Evolutionary conservation across 2,113 vertebrate species (phyloP).

Genomic region (Pterocles orientalis): DNA sequence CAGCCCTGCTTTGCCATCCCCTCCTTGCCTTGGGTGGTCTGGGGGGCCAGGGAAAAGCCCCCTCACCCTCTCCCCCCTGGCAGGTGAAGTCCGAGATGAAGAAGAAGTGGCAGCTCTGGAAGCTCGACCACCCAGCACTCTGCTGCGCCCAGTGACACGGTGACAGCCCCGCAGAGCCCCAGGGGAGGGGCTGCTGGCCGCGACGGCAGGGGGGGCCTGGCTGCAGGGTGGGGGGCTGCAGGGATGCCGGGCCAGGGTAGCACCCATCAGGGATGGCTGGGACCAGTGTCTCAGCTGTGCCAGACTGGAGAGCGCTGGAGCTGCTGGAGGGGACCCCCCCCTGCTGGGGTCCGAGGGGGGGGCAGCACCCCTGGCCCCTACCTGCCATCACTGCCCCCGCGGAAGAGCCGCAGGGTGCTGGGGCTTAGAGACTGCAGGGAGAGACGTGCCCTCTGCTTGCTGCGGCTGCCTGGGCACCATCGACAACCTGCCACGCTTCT

Average conservation of each 20-base stretch:
- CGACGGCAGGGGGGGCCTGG: neutral
- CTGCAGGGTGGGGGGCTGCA: neutral
- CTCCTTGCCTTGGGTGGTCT: accelerated
- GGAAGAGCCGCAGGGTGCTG: neutral
- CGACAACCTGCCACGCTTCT: accelerated
- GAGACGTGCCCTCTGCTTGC: neutral
- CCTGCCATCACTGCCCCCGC: neutral
- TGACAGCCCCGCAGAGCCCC: accelerated
- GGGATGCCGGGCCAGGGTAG: neutral
- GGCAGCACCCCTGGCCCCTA: neutral
- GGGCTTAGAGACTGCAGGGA: neutral
- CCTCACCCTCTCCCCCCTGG: neutral
- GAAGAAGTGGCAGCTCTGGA: slow-evolving; percentile 81
- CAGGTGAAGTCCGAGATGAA: slow-evolving; percentile 82
- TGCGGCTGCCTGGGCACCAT: neutral
- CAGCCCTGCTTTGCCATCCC: neutral
- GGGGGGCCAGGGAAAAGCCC: neutral
- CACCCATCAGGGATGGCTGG: accelerated
- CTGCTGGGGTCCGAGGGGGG: accelerated
- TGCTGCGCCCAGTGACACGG: slow-evolving; percentile 73
- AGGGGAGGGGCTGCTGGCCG: neutral
- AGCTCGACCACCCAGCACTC: slow-evolving; percentile 49
- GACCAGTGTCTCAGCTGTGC: neutral
- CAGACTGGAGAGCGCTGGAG: neutral
- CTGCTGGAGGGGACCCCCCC: neutral